Percentiles rank a stretch among this genome's conserved stretches.
These are phyloP conservation scores for Dromococcyx pavoninus DNA, from an alignment of 2,797 vertebrate genomes.

Conservation along the genomic window DNA sequence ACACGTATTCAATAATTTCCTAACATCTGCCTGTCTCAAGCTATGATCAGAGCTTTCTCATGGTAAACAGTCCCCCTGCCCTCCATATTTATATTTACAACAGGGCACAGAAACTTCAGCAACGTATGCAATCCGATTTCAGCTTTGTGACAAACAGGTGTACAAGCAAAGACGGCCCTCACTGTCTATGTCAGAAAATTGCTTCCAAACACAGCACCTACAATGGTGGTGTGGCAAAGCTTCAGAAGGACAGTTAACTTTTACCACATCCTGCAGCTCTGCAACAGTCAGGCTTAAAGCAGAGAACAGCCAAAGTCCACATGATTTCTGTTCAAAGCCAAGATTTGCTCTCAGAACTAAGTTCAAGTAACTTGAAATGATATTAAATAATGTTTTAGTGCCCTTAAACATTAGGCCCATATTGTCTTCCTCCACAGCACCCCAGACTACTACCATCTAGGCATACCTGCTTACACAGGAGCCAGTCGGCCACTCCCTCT, in stretches of 20 bases:
- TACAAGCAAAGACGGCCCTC: neutral
- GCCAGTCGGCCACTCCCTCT: neutral
- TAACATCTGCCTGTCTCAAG: neutral
- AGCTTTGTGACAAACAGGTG: neutral
- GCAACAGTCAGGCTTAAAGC: neutral
- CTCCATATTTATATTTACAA: neutral
- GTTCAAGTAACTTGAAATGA: neutral
- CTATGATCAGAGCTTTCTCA: neutral
- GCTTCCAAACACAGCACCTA: neutral
- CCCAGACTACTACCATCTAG: neutral
- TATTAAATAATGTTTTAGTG: neutral
- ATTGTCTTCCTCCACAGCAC: neutral
- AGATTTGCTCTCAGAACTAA: neutral
- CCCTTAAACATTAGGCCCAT: neutral
- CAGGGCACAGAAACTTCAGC: neutral
- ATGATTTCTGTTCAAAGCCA: neutral
- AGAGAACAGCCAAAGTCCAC: neutral
- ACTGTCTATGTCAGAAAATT: neutral
- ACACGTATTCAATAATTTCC: neutral
- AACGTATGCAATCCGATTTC: neutral
- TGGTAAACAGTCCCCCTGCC: neutral
- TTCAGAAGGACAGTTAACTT: neutral
- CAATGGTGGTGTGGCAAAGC: neutral
- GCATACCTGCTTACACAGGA: neutral
- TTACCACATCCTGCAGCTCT: neutral